Evolutionary conservation across 2,797 vertebrate genomes (phyloP).

Genomic region (Platyrinchus mystaceus): DNA sequence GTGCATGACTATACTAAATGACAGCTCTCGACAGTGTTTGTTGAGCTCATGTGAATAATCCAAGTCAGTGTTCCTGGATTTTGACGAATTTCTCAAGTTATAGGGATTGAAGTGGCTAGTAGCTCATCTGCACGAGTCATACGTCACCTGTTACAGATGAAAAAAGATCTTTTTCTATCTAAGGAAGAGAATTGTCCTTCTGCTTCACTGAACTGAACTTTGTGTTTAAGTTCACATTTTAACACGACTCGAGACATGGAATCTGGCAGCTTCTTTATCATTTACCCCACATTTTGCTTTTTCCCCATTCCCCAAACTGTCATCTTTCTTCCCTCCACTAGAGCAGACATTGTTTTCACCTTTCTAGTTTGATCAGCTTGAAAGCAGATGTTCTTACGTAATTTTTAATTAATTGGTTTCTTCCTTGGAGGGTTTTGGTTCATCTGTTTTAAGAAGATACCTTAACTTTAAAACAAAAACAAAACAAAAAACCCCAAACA

Average conservation of each 20-base stretch:
- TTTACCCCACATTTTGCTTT: slow-evolving; percentile 40
- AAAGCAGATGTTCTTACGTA: slow-evolving; percentile 67
- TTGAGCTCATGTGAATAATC: not conserved
- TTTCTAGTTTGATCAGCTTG: slow-evolving; percentile 58
- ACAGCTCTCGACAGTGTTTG: not conserved
- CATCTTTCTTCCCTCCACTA: not conserved
- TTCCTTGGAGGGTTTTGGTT: slow-evolving; percentile 63
- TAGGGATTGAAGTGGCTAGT: not conserved
- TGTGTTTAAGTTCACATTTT: slow-evolving; percentile 28
- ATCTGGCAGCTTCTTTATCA: slow-evolving; percentile 28
- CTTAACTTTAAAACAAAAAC: not conserved
- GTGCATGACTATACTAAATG: not conserved
- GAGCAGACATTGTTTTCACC: slow-evolving; percentile 56
- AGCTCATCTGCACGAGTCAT: not conserved
- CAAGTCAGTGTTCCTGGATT: not conserved
- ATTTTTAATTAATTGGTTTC: slow-evolving; percentile 69
- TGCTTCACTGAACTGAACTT: slow-evolving; percentile 14
- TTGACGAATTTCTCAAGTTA: not conserved
- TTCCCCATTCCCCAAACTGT: slow-evolving; percentile 27
- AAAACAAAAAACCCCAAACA: not conserved
- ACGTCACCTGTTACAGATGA: slow-evolving; percentile 1
- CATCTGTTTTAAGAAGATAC: slow-evolving; percentile 61
- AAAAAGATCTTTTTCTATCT: slow-evolving; percentile 17
- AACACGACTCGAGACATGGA: not conserved
- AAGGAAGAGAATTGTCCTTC: slow-evolving; percentile 11